These are phyloP conservation scores for Chaunax sp. DNA, from an alignment of 2,797 vertebrate genomes.

Conservation along the genomic window DNA sequence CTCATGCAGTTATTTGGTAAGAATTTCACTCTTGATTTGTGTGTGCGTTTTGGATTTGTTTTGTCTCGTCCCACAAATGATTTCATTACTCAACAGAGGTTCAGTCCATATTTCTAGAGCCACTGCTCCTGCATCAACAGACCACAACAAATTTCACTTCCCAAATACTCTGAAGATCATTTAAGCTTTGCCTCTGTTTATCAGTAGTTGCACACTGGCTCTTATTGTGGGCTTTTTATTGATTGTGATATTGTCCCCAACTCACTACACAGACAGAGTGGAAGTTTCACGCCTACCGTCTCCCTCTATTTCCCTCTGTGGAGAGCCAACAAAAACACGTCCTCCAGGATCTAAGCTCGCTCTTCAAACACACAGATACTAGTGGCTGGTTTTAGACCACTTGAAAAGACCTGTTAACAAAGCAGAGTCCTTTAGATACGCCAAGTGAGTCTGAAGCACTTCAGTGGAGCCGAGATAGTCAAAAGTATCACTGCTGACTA, in stretches of 20 bases:
- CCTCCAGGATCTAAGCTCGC: slow-evolving; percentile 55
- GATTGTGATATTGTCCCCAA: slow-evolving; percentile 13
- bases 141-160: too few species aligned
- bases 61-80: too few species aligned
- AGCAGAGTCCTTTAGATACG: slow-evolving; percentile 73
- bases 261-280: background rate
- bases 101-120: background rate
- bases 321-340: slow-evolving; percentile 49
- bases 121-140: too few species aligned
- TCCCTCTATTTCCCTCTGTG: slow-evolving; percentile 11
- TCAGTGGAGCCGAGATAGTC: slow-evolving; percentile 49
- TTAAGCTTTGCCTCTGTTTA: slow-evolving; percentile 6
- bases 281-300: slow-evolving; percentile 38
- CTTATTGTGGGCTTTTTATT: slow-evolving; percentile 10
- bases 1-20: background rate
- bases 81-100: background rate
- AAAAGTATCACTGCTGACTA: slow-evolving; percentile 20
- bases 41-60: background rate
- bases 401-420: slow-evolving; percentile 78
- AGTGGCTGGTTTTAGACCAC: slow-evolving; percentile 56
- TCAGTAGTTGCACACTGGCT: background rate
- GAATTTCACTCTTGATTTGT: background rate
- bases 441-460: slow-evolving; percentile 63
- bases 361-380: slow-evolving; percentile 34
- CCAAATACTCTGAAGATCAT: background rate